These are phyloP conservation scores for Phataginus tricuspis DNA, from an alignment of 2,797 vertebrate species.

Conservation along the genomic window DNA sequence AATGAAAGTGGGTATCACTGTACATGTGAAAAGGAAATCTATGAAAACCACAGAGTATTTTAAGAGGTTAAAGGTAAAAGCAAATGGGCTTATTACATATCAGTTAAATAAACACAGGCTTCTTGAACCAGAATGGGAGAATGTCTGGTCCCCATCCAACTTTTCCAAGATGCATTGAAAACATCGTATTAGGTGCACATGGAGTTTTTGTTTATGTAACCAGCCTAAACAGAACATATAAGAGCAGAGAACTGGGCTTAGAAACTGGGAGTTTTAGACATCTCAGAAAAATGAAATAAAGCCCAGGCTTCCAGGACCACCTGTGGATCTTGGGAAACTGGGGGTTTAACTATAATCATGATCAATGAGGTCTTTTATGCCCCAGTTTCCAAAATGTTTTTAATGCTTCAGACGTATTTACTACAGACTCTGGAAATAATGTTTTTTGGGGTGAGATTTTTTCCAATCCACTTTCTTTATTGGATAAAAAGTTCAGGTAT, in stretches of 20 bases:
- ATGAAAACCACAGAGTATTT: constrained; percentile 65
- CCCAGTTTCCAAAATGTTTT: background rate
- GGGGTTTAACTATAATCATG: background rate
- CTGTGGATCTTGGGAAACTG: background rate
- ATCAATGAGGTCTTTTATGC: background rate
- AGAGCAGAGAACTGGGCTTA: background rate
- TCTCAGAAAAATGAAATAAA: background rate
- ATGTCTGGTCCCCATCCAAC: constrained; percentile 10
- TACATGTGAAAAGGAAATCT: constrained; percentile 69
- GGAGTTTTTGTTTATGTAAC: background rate
- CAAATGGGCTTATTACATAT: constrained; percentile 65
- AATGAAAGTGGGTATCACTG: constrained; percentile 52
- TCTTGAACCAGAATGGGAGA: constrained; percentile 21
- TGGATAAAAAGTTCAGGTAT: background rate
- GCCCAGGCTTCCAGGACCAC: background rate
- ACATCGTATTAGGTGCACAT: background rate
- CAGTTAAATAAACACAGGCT: constrained; percentile 66
- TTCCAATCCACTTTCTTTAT: background rate
- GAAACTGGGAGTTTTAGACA: background rate
- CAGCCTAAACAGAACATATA: background rate
- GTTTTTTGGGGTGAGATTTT: background rate
- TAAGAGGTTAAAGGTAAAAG: constrained; percentile 70
- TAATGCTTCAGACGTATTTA: background rate
- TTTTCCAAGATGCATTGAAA: constrained; percentile 29
- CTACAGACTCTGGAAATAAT: background rate